Base-by-base conservation (phyloP, 2,888 invertebrate genomes). In the Amorpha juglandis region DNA sequence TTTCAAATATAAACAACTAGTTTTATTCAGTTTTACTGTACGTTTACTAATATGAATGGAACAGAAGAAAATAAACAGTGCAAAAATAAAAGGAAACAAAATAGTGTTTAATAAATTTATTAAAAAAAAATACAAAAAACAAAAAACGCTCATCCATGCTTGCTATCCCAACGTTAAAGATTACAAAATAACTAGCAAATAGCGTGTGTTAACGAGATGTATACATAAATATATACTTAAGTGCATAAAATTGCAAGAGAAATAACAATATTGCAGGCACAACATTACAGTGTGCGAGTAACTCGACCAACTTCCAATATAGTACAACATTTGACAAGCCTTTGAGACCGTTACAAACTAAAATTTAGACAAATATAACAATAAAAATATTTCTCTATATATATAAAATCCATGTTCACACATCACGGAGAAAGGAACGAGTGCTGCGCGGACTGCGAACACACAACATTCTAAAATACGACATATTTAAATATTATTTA, bases 41-140 rank as follows among this genome's bases (percentile, higher is more conserved):
- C 35, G 27, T 45, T 21, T 45, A n/a, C 11, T 9, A 21, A 21
- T 19, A 62, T 53, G 45, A 8, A 33, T 19, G 9, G 0, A 9
- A 51, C n/a, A 38, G n/a, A 16, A 51, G 14, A 52, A 51, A 65
- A n/a, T n/a, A 65, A 55, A 67, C 33, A 64, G 51, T 65, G 55
- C 68, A 65, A 48, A 71, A 71, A 71, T 72, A 70, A 77, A 74
- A 79, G 77, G 76, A 83, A 81, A 74, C 75, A 82, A 80, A 70
- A 74, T 75, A 79, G 83, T 82, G 86, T 92, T 91, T 89, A 89
- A 91, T 88, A 91, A 86, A 88, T 91, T 93, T 91, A 91, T 91
- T 92, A 84, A 89, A 90, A 92, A 27, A 88, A 89, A 78, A 73
- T 71, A 77, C 69, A 78, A 83, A 88, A 79, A 83, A 86, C 85